Evolutionary conservation across 2,888 invertebrate genomes (phyloP).

Genomic region (Drosophila emarginata): DNA sequence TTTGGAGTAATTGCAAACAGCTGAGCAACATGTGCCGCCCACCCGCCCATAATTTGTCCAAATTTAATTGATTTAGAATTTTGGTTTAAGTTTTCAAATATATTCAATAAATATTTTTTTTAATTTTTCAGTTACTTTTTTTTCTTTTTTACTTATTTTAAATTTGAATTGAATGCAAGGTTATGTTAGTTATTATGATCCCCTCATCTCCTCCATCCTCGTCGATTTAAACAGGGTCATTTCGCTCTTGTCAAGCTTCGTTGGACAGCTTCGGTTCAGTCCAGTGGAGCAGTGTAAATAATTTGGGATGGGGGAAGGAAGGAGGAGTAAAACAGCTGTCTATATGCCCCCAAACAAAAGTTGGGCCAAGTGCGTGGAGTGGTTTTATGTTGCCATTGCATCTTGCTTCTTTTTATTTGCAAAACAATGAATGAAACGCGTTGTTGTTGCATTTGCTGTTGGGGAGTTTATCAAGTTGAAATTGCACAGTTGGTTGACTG

Average conservation of each 20-base stretch:
- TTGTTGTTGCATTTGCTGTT: conserved; percentile 34
- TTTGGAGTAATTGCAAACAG: conserved; percentile 66
- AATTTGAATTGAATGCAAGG: conserved; percentile 13
- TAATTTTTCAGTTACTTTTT: no score
- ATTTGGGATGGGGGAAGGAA: no score
- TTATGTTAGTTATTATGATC: conserved; percentile 10
- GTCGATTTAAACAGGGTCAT: conserved; percentile 49
- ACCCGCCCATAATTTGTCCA: conserved; percentile 8
- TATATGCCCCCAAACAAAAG: not conserved
- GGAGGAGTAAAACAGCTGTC: conserved; percentile 1
- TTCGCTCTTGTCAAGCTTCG: conserved; percentile 60
- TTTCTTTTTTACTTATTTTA: no score
- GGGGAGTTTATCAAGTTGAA: conserved; percentile 61
- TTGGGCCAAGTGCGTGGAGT: conserved; percentile 54
- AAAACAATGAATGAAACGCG: conserved; percentile 66
- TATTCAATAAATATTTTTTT: no score
- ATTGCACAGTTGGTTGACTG: conserved; percentile 68
- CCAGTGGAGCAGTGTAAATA: conserved; percentile 23
- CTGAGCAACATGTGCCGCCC: conserved; percentile 66
- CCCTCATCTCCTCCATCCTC: no score
- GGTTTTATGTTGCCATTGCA: conserved; percentile 15
- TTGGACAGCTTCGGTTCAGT: conserved; percentile 35
- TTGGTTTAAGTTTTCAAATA: no score
- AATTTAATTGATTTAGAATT: not conserved
- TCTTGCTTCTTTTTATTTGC: conserved; percentile 36